phyloP scores from a whole-genome alignment of 2,797 vertebrate species.

The Peromyscus melanophrys region DNA sequence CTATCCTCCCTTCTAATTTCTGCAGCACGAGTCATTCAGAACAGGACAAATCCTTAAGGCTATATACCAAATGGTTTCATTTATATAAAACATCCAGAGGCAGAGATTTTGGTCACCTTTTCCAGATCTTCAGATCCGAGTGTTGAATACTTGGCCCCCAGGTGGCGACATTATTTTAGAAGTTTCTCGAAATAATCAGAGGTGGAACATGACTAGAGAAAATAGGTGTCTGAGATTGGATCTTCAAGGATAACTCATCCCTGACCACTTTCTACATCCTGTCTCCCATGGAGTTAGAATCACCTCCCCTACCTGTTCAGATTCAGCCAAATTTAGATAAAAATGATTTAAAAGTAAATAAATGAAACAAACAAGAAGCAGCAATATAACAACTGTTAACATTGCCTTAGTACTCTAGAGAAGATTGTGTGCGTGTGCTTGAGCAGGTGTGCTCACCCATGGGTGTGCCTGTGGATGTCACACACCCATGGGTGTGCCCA shows the following conservation, averaged over 20 bases:
- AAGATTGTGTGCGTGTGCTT: background rate
- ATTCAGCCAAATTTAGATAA: background rate
- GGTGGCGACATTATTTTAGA: background rate
- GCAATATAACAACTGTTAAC: background rate
- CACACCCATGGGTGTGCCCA: background rate
- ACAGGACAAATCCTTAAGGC: background rate
- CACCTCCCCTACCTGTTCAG: background rate
- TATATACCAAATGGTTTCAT: background rate
- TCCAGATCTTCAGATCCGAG: background rate
- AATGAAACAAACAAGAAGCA: background rate
- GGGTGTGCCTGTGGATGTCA: background rate
- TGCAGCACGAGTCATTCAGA: background rate
- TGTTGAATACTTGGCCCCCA: background rate
- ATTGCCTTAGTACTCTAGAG: background rate
- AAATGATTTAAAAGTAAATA: background rate
- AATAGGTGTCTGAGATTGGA: background rate
- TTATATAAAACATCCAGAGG: background rate
- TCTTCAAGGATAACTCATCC: background rate
- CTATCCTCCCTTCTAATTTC: background rate
- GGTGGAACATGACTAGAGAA: background rate
- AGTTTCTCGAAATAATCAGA: background rate
- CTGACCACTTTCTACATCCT: background rate
- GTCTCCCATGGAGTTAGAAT: background rate
- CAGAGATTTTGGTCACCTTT: background rate
- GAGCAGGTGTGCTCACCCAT: background rate